phyloP scores from a whole-genome alignment of 2,888 invertebrate species.

The Strigamia transsilvanica region DNA sequence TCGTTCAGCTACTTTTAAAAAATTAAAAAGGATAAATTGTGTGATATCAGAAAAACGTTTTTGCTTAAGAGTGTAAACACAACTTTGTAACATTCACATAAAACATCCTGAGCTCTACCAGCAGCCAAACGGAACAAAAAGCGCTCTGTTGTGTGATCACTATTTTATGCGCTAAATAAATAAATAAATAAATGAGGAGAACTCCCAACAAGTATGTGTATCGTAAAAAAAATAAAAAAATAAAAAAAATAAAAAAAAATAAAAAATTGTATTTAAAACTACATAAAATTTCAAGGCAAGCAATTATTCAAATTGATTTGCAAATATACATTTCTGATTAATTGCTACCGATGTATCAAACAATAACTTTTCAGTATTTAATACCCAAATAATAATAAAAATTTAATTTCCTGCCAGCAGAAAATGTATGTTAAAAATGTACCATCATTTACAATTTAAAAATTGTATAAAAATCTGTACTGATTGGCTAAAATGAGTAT shows the following conservation, averaged over 20 bases:
- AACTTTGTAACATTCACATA: slow-evolving; percentile 10
- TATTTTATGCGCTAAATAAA: background rate
- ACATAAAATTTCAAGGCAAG: no score
- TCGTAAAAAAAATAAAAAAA: background rate
- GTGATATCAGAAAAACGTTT: background rate
- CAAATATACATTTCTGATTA: no score
- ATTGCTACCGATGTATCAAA: no score
- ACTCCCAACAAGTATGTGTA: background rate
- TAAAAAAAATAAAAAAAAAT: background rate
- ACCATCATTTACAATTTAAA: no score
- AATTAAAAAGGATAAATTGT: background rate
- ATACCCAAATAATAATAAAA: no score
- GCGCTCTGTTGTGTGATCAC: slow-evolving; percentile 4
- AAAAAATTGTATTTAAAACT: background rate
- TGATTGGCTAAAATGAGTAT: no score
- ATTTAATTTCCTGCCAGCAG: no score
- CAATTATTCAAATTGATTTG: no score
- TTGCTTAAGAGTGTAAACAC: background rate
- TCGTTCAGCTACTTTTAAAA: background rate
- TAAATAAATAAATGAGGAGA: slow-evolving; percentile 1
- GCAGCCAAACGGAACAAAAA: background rate
- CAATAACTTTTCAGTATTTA: no score
- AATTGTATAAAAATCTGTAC: no score
- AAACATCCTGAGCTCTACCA: slow-evolving; percentile 14
- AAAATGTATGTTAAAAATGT: no score